Conservation (phyloP, 2,113 vertebrate genomes). For the Emydura subglobosa region DNA sequence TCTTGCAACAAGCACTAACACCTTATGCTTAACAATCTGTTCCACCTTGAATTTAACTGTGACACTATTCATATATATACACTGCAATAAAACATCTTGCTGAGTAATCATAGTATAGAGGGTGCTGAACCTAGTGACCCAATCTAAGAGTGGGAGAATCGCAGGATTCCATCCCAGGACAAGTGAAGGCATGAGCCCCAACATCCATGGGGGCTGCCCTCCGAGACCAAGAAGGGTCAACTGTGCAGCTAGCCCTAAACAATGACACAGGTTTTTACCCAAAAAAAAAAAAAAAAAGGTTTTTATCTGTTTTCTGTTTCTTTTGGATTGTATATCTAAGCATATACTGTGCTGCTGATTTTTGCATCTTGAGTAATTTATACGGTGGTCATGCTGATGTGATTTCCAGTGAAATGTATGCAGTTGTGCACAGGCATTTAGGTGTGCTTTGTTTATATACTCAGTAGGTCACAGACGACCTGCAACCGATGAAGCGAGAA, state of each 20-base stretch:
- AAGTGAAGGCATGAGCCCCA: not conserved
- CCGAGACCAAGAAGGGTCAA: not conserved
- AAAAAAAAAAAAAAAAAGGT: not conserved
- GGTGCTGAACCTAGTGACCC: not conserved
- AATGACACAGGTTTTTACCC: not conserved
- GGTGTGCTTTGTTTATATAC: conserved; percentile 2
- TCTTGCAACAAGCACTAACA: not conserved
- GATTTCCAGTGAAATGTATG: not conserved
- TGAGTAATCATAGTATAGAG: not conserved
- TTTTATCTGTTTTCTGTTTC: not conserved
- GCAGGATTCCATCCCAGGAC: not conserved
- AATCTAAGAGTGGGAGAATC: not conserved
- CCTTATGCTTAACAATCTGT: not conserved
- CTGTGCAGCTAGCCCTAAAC: not conserved
- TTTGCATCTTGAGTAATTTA: not conserved
- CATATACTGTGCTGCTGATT: not conserved
- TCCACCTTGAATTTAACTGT: not conserved
- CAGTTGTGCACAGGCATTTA: not conserved
- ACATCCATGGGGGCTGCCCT: not conserved
- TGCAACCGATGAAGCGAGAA: not conserved
- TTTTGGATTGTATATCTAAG: not conserved
- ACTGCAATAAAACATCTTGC: not conserved
- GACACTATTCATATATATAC: not conserved
- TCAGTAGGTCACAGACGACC: conserved; percentile 8
- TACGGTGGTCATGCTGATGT: not conserved